Evolutionary conservation across 2,797 vertebrate genomes (phyloP), one percentile per base, ranked within the genome.

Genomic region (Sus cebifrons): DNA sequence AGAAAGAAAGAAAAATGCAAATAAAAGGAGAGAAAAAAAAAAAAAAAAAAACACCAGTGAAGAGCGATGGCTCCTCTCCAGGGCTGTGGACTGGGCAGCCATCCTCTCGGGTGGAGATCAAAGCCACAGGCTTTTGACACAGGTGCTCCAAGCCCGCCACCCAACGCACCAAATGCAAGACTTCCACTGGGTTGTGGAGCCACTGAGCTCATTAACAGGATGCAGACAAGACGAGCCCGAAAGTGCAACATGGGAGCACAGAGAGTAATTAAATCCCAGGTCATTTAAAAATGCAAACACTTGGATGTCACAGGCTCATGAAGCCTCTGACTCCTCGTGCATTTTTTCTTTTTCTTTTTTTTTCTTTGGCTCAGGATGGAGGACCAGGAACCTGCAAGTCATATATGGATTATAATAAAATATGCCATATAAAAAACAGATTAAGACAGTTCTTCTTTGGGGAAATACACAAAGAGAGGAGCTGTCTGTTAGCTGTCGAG

Each of bases 401-500:
- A 96, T 97, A 98, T 97, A 98, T 98, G 97, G 97, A 98, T 98
- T 98, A 98, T 98, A 98, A 98, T 98, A 98, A 99, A 98, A 98
- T 98, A 98, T 98, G 98, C 98, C 98, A 97, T 97, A 98, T 98
- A 98, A 97, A 98, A 98, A 98, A 95, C 98, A 98, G 98, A 99
- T 98, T 98, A 99, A 99, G 98, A 97, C 98, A 98, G 98, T 97
- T 98, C 98, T 99, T 98, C 98, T 99, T 99, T 98, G 98, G 98
- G 98, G 99, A 98, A 98, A 98, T 98, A 98, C 96, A 98, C 98
- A 98, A 98, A 98, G 98, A 98, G 98, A 96, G 52, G 86, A 98
- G 98, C 98, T 99, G 98, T 98, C 98, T 98, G 98, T 98, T 99
- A 98, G 98, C 98, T 99, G 98, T 99, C 98, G 98, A 98, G 99